Percentiles rank a stretch among this genome's conserved stretches.
These are phyloP conservation scores for Drosophila imparisetae DNA, from an alignment of 2,888 invertebrate genomes.

Conservation along the genomic window DNA sequence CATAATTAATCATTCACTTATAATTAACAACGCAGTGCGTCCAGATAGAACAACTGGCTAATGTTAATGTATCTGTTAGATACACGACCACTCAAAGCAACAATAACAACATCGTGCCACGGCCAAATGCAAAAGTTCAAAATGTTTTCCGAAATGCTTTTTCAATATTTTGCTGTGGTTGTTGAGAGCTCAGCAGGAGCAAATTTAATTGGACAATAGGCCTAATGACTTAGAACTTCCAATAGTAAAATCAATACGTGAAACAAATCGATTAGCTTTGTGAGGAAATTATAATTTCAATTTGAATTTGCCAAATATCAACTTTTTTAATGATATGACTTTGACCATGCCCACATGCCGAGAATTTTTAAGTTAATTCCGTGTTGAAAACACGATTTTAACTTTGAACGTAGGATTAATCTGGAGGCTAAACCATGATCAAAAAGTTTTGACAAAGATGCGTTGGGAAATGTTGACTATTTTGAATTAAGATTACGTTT, in stretches of 20 bases:
- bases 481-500: neutral
- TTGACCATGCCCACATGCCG: neutral
- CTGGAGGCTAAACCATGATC: neutral
- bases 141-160: slow-evolving; percentile 72
- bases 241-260: neutral
- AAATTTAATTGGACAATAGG: slow-evolving; percentile 29
- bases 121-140: slow-evolving; percentile 53
- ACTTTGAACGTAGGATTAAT: neutral
- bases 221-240: slow-evolving; percentile 17
- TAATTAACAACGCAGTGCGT: slow-evolving; percentile 73
- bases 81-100: slow-evolving; percentile 28
- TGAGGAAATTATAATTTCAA: neutral
- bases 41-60: slow-evolving; percentile 76
- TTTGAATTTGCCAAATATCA: slow-evolving; percentile 1
- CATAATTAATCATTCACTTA: slow-evolving; percentile 79
- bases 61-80: slow-evolving; percentile 67
- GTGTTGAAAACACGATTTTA: neutral
- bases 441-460: neutral
- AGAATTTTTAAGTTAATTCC: neutral
- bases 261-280: slow-evolving; percentile 7
- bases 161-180: slow-evolving; percentile 24
- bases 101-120: slow-evolving; percentile 36
- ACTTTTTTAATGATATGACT: neutral
- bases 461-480: neutral
- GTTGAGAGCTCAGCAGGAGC: slow-evolving; percentile 44